phyloP scores from a whole-genome alignment of 2,797 vertebrate species.

The Scolopax rusticola region DNA sequence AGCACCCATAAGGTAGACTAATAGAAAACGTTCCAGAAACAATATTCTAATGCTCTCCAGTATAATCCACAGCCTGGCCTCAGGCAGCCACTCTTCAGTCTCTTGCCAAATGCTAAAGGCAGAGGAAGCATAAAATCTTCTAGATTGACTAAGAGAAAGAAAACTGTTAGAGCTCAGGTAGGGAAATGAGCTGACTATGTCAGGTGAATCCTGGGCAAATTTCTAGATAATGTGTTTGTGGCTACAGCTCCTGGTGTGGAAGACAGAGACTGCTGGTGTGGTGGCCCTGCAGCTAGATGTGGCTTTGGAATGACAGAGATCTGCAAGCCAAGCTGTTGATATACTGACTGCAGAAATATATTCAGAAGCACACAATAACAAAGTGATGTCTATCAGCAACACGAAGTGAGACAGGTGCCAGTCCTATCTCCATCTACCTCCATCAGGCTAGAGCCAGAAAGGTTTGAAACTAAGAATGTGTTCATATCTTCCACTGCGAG shows the following conservation, averaged over 20 bases:
- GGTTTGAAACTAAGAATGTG: neutral
- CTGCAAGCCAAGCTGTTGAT: neutral
- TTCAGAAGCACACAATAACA: neutral
- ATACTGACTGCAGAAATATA: neutral
- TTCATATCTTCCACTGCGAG: neutral
- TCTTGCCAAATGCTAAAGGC: neutral
- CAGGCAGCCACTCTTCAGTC: neutral
- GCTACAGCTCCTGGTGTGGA: neutral
- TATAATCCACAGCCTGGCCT: accelerated
- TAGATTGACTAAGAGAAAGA: neutral
- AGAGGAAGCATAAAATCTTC: neutral
- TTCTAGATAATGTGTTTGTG: neutral
- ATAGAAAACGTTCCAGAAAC: neutral
- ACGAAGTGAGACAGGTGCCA: neutral
- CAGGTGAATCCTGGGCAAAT: neutral
- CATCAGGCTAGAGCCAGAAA: neutral
- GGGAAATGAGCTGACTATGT: neutral
- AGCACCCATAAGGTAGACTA: neutral
- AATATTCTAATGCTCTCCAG: neutral
- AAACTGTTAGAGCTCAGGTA: neutral
- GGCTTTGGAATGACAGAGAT: neutral
- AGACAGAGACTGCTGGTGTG: neutral
- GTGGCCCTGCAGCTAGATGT: neutral
- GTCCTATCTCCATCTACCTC: neutral
- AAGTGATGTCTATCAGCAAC: neutral